Evolutionary conservation across 2,888 invertebrate species (phyloP), one percentile per base, ranked within the genome.

Genomic region (Siphlonurus alternatus): DNA sequence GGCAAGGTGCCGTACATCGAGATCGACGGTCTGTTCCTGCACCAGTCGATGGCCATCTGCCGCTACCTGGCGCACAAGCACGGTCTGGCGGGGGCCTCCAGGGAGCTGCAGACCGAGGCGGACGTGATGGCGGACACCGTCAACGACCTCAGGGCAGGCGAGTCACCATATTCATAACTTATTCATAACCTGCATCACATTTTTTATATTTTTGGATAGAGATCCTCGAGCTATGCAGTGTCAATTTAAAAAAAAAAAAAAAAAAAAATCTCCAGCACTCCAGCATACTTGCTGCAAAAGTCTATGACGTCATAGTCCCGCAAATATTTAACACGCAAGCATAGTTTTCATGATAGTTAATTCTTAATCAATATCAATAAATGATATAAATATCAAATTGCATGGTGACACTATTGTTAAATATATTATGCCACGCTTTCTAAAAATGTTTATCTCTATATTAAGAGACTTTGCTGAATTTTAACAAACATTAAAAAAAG

Each of bases 41-140:
- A 66, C 3, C 70, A 71, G 63, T 68, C 70, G 15, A 63, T 69
- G 22, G 69, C 70, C 23, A 70, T 71, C 20, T 68, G 67, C 51
- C 65, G 70, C n/a, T 71, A 69, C 60, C 64, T 72, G n/a, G 72
- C 70, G 19, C 66, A 65, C 25, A 69, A 70, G 63, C 66, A 62
- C 23, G 62, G 66, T 19, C 65, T 70, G 18, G 64, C 67, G 2
- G 66, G 66, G 10, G 24, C 23, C 1, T 66, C 68, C 25, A 63
- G 7, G 15, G 15, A 10, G 15, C 7, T 10, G 5, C 7, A 5
- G 38, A 38, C 15, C 15, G 38, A 38, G 15, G 38, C 38, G 5
- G 38, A 38, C 15, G 15, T 38, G 7, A 38, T 38, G 38, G 38
- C 38, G 15, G 38, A 38, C 38, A 38, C 38, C 5, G 38, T 38